These are phyloP conservation scores for Shinisaurus crocodilurus DNA, from an alignment of 2,113 vertebrate genomes.

Conservation along the genomic window DNA sequence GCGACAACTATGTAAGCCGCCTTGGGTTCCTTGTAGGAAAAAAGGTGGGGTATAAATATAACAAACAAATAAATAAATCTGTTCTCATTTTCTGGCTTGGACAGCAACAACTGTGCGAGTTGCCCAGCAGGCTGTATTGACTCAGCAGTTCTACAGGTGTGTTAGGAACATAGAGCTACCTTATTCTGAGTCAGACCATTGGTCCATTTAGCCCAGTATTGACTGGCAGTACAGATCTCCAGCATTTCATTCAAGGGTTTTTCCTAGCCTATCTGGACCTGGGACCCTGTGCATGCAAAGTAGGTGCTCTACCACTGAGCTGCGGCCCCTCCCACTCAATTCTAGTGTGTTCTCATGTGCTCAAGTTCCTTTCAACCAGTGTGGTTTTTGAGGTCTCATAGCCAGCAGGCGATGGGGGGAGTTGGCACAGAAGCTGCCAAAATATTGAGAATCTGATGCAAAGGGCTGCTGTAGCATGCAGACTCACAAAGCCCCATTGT, in stretches of 20 bases:
- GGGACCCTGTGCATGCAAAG: no score
- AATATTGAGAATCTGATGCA: not conserved
- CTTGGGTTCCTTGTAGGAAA: no score
- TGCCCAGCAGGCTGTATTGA: not conserved
- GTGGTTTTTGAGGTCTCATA: not conserved
- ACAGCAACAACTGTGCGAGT: not conserved
- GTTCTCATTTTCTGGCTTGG: not conserved
- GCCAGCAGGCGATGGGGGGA: not conserved
- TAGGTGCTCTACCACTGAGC: no score
- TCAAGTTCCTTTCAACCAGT: conserved; percentile 12
- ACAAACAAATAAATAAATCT: not conserved
- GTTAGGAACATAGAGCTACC: no score
- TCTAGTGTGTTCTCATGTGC: not conserved
- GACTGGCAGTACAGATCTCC: no score
- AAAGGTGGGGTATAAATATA: no score
- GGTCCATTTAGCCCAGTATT: no score
- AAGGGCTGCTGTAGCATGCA: not conserved
- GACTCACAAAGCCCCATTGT: conserved; percentile 12
- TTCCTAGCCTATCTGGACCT: no score
- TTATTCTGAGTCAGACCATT: no score
- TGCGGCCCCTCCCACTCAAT: no score
- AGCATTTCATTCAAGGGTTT: no score
- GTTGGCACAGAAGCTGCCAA: conserved; percentile 9
- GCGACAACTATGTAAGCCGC: no score
- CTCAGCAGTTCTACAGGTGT: not conserved